These are phyloP conservation scores for Calvadosia cruxmelitensis DNA, from an alignment of 30 jellyfish, hydroid and myxozoan species.

Conservation along the genomic window DNA sequence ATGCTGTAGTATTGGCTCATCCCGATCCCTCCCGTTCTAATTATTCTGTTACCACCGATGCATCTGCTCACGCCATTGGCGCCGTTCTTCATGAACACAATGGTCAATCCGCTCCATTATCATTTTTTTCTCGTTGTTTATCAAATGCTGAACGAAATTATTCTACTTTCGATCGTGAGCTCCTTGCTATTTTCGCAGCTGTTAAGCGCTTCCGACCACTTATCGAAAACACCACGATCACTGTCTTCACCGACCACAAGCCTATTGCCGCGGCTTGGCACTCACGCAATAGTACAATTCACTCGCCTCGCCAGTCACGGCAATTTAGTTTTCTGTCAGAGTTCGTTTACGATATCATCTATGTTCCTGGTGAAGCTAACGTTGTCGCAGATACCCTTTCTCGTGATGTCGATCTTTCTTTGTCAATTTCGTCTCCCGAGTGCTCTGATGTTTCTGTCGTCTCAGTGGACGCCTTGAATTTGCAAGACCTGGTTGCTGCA, in stretches of 20 bases:
- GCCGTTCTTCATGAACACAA: slow-evolving; percentile 13
- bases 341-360: slow-evolving; percentile 12
- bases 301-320: slow-evolving; percentile 27
- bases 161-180: too few species aligned
- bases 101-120: slow-evolving; percentile 13
- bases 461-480: too few species aligned
- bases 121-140: slow-evolving; percentile 8
- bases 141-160: too few species aligned
- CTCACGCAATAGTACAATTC: too few species aligned
- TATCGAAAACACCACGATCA: too few species aligned
- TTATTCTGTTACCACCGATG: slow-evolving; percentile 29
- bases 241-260: too few species aligned
- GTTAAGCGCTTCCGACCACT: too few species aligned
- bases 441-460: too few species aligned
- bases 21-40: slow-evolving; percentile 15
- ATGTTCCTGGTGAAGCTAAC: slow-evolving; percentile 13
- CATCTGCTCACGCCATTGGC: slow-evolving; percentile 28
- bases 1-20: slow-evolving; percentile 10
- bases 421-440: too few species aligned
- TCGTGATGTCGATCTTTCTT: too few species aligned
- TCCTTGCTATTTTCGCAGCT: slow-evolving; percentile 19
- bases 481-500: too few species aligned
- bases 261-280: too few species aligned
- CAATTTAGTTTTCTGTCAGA: slow-evolving; percentile 24
- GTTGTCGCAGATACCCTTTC: slow-evolving; percentile 43